Percentiles rank a stretch among this genome's conserved stretches.
phyloP scores from a whole-genome alignment of 2,888 invertebrate genomes.

The Amblyteles armatorius region DNA sequence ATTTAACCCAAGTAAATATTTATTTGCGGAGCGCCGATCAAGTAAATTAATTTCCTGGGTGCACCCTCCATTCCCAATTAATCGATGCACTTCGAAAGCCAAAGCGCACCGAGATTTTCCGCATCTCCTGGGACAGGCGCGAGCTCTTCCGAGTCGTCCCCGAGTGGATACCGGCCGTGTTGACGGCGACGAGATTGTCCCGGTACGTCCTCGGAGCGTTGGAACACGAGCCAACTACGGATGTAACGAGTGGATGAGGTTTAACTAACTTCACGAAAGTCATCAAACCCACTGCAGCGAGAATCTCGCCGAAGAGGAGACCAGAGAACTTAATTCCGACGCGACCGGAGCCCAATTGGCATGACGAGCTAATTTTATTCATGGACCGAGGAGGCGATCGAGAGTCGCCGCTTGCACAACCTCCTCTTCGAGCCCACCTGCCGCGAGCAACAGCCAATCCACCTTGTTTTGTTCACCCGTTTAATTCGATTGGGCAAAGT shows the following conservation, averaged over 20 bases:
- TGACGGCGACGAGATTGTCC: constrained; percentile 73
- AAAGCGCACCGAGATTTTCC: constrained; percentile 15
- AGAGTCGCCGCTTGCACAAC: background rate
- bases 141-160: background rate
- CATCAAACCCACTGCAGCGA: constrained; percentile 58
- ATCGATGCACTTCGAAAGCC: constrained; percentile 27
- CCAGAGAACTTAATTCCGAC: constrained; percentile 67
- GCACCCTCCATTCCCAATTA: constrained; percentile 6
- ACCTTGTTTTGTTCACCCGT: too few species aligned
- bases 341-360: constrained; percentile 68
- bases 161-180: background rate
- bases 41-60: too few species aligned
- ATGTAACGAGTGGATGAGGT: constrained; percentile 67
- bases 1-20: too few species aligned
- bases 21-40: too few species aligned
- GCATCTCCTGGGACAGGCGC: constrained; percentile 7
- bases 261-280: constrained; percentile 69
- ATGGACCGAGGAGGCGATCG: constrained; percentile 33
- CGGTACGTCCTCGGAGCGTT: constrained; percentile 16
- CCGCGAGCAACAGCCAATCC: too few species aligned
- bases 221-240: constrained; percentile 1
- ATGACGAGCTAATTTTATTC: constrained; percentile 69
- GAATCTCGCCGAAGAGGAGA: constrained; percentile 55
- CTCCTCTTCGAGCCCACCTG: background rate
- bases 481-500: too few species aligned